Conservation (phyloP, 2,797 vertebrate species). For the Acanthurus lineatus region DNA sequence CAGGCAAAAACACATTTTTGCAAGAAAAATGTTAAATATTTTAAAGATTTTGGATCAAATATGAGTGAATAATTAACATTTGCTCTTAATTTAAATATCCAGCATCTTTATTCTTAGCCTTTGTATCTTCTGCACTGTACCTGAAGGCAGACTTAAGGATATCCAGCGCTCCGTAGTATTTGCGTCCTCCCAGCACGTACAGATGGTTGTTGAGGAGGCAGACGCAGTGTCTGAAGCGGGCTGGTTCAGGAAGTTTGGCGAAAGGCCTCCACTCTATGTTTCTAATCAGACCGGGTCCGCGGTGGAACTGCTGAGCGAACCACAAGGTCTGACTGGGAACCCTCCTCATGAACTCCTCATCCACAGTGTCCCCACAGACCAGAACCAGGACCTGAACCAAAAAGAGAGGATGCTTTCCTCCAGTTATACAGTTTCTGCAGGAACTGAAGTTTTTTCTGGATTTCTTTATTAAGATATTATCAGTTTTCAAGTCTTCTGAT, state of each 20-base stretch:
- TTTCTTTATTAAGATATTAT: too few species aligned
- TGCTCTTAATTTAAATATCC: neutral
- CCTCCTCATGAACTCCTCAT: conserved; percentile 78
- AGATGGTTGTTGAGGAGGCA: conserved; percentile 81
- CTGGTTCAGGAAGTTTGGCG: conserved; percentile 76
- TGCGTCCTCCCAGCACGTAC: conserved; percentile 87
- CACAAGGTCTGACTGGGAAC: conserved; percentile 84
- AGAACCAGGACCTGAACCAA: conserved; percentile 66
- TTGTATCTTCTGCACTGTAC: neutral
- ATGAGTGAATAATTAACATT: neutral
- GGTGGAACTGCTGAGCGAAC: conserved; percentile 85
- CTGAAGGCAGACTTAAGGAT: conserved; percentile 43
- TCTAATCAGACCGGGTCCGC: conserved; percentile 76
- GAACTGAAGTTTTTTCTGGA: too few species aligned
- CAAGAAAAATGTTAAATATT: neutral
- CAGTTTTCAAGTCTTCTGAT: too few species aligned
- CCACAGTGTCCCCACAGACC: conserved; percentile 86
- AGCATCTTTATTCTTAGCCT: neutral
- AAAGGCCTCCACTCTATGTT: conserved; percentile 81
- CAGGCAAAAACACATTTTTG: neutral
- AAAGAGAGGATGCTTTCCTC: neutral
- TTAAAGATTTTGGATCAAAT: neutral
- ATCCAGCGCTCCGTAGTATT: conserved; percentile 83
- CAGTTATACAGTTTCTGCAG: too few species aligned
- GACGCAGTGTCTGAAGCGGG: conserved; percentile 82